Percentiles rank a stretch among this genome's conserved stretches.
Evolutionary conservation across 2,113 vertebrate species (phyloP).

Genomic region (Pristiophorus japonicus): DNA sequence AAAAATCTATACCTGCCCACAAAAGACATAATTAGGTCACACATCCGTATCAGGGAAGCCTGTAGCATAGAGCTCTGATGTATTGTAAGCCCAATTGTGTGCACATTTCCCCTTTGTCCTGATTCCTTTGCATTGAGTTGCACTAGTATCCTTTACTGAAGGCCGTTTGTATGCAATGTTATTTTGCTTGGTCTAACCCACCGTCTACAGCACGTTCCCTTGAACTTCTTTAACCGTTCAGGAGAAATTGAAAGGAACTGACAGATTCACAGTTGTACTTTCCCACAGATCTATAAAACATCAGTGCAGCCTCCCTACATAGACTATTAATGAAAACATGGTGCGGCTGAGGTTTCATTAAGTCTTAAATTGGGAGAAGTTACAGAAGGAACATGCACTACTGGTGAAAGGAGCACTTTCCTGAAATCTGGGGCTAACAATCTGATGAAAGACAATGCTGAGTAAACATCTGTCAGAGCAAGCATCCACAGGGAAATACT

Average conservation of each 20-base stretch:
- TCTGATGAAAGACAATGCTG: background rate
- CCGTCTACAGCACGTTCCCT: background rate
- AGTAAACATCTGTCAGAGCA: background rate
- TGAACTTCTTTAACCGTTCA: background rate
- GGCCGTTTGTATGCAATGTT: too few relatives aligned
- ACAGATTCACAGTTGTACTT: background rate
- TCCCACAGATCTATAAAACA: background rate
- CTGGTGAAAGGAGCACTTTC: background rate
- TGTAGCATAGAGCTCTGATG: background rate
- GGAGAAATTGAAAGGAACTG: background rate
- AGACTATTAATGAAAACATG: background rate
- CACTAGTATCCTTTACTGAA: background rate
- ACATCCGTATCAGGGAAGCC: background rate
- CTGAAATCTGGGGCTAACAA: background rate
- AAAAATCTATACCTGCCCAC: background rate
- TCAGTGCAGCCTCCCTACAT: background rate
- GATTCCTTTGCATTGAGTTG: background rate
- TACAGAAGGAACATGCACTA: background rate
- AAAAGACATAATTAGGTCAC: background rate
- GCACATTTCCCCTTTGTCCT: background rate
- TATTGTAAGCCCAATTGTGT: background rate
- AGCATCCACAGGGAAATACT: background rate
- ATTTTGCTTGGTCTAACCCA: background rate
- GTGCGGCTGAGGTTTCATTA: background rate
- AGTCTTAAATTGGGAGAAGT: constrained; percentile 3